phyloP scores from a whole-genome alignment of 2,888 invertebrate genomes.

The Ectemnius lituratus region DNA sequence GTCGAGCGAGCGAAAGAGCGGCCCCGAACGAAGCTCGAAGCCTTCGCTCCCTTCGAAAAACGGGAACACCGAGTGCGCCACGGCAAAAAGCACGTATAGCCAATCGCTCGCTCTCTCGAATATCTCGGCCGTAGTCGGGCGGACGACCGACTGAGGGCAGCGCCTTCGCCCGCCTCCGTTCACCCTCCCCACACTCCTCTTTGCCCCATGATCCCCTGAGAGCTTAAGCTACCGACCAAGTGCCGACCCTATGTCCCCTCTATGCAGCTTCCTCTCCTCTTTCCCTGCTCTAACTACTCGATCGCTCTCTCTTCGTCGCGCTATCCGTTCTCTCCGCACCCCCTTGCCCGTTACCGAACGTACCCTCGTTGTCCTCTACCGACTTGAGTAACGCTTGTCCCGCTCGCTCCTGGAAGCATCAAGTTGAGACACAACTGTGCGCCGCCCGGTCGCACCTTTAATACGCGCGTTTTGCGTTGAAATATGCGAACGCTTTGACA shows the following conservation, averaged over 20 bases:
- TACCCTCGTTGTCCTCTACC: not conserved
- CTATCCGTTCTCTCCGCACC: not conserved
- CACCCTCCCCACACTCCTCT: slow-evolving; percentile 38
- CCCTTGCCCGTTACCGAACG: slow-evolving; percentile 1
- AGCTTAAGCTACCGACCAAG: slow-evolving; percentile 19
- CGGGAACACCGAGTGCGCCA: slow-evolving; percentile 62
- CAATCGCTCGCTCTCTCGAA: slow-evolving; percentile 49
- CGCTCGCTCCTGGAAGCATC: too few relatives aligned
- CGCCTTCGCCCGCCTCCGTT: slow-evolving; percentile 56
- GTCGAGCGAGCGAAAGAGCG: slow-evolving; percentile 48
- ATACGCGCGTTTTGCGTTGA: slow-evolving; percentile 48
- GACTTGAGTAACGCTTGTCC: too few relatives aligned
- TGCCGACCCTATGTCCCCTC: slow-evolving; percentile 43
- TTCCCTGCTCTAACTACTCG: not conserved
- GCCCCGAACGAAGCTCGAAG: slow-evolving; percentile 50
- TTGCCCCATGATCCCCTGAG: slow-evolving; percentile 29
- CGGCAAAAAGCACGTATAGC: slow-evolving; percentile 52
- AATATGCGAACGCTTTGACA: slow-evolving; percentile 46
- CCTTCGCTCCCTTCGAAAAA: slow-evolving; percentile 51
- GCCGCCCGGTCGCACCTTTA: slow-evolving; percentile 52
- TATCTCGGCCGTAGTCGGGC: slow-evolving; percentile 62
- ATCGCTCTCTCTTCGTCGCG: not conserved
- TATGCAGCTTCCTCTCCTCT: slow-evolving; percentile 27
- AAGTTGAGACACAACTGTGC: slow-evolving; percentile 15
- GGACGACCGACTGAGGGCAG: slow-evolving; percentile 69